A percentile compares a stretch with the other conserved stretches of the same genome.
Evolutionary conservation across 2,888 invertebrate genomes (phyloP).

Genomic region (Deilephila elpenor): DNA sequence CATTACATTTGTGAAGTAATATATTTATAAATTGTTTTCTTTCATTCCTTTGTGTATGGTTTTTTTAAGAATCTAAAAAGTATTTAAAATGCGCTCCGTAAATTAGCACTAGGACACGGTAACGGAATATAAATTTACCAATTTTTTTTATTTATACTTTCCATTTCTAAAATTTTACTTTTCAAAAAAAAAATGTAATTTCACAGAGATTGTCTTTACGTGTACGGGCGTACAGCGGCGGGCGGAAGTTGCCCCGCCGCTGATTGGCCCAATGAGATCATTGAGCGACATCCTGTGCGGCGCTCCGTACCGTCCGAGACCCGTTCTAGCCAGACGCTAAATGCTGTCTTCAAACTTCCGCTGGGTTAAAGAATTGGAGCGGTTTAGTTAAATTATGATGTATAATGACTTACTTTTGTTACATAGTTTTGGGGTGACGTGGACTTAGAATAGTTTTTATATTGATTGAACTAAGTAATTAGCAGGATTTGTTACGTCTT

Average conservation of each 20-base stretch:
- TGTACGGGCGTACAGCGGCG: conserved; percentile 41
- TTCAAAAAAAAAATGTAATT: not conserved
- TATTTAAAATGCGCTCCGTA: too few species aligned
- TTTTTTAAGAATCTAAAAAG: too few species aligned
- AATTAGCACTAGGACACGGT: too few species aligned
- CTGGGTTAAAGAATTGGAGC: not conserved
- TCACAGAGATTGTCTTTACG: conserved; percentile 21
- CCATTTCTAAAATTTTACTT: not conserved
- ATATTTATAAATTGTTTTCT: too few species aligned
- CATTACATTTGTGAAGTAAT: too few species aligned
- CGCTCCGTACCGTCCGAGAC: conserved; percentile 39
- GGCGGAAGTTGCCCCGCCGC: conserved; percentile 59
- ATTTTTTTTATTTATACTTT: too few species aligned
- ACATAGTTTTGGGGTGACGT: not conserved
- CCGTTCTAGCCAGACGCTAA: conserved; percentile 48
- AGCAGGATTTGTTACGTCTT: too few species aligned
- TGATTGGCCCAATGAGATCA: conserved; percentile 70
- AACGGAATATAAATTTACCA: too few species aligned
- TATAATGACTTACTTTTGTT: not conserved
- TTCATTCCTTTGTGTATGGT: too few species aligned
- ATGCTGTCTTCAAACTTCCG: conserved; percentile 12
- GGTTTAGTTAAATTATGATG: not conserved
- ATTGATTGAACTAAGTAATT: not conserved
- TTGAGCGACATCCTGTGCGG: conserved; percentile 63
- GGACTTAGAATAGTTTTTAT: not conserved